Conservation (phyloP, 2,113 vertebrate genomes). For the Nycticebus coucang region DNA sequence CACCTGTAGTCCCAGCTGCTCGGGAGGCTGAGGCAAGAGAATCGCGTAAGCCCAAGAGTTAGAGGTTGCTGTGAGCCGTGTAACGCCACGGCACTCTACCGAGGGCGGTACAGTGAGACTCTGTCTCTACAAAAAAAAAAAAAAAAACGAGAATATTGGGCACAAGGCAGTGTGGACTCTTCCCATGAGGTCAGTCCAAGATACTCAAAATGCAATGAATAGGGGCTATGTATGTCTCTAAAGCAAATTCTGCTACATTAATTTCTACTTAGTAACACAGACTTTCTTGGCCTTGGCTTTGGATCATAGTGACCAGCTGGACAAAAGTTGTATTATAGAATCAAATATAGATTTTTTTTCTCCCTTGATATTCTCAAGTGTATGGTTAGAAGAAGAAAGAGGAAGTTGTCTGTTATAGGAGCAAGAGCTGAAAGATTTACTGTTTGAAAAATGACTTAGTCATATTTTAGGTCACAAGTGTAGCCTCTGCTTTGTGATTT, state of each 20-base stretch:
- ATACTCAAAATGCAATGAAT: not conserved
- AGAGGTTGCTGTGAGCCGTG: no score
- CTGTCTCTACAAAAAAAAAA: no score
- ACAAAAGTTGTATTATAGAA: not conserved
- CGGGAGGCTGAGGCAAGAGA: no score
- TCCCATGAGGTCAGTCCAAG: not conserved
- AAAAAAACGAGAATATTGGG: not conserved
- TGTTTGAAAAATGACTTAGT: not conserved
- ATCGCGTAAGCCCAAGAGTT: no score
- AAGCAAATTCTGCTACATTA: constrained; percentile 36
- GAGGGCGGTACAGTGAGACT: no score
- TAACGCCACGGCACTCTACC: no score
- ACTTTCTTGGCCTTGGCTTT: not conserved
- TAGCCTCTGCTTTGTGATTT: constrained; percentile 30
- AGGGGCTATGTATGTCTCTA: not conserved
- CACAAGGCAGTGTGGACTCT: not conserved
- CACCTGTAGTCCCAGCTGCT: no score
- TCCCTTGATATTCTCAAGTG: not conserved
- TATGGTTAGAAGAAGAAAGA: not conserved
- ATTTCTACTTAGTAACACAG: constrained; percentile 11
- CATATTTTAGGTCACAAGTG: constrained; percentile 17
- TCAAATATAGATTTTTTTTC: not conserved
- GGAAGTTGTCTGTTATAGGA: not conserved
- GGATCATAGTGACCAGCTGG: not conserved
- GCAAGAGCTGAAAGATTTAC: not conserved